Conservation (phyloP, 2,888 invertebrate species). For the Ectropis crepuscularia region DNA sequence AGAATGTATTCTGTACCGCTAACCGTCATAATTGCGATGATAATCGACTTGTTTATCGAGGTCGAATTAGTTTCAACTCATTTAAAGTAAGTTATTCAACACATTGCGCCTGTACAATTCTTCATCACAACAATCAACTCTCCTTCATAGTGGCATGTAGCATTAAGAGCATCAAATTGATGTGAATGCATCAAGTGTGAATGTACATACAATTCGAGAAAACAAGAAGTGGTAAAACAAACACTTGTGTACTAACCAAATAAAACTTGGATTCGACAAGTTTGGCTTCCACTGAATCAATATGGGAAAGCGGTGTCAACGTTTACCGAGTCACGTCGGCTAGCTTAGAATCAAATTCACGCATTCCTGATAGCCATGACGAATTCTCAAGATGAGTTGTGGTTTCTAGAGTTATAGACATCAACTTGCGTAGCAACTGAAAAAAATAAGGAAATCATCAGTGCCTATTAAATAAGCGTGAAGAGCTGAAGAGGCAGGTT, state of each 20-base stretch:
- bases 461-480: slow-evolving; percentile 17
- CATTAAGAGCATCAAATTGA: background rate
- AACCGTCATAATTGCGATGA: slow-evolving; percentile 42
- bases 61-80: slow-evolving; percentile 30
- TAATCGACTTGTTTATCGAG: slow-evolving; percentile 42
- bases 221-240: slow-evolving; percentile 26
- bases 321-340: slow-evolving; percentile 54
- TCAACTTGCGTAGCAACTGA: slow-evolving; percentile 13
- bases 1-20: slow-evolving; percentile 27
- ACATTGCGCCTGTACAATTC: too few species aligned
- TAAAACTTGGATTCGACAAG: slow-evolving; percentile 37
- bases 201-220: background rate
- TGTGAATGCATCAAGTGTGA: background rate
- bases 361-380: slow-evolving; percentile 21
- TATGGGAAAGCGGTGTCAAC: slow-evolving; percentile 49
- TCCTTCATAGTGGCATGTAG: background rate
- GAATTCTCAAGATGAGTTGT: slow-evolving; percentile 5
- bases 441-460: slow-evolving; percentile 23
- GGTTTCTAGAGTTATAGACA: background rate
- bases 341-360: slow-evolving; percentile 13
- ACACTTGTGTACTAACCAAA: slow-evolving; percentile 40
- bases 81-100: slow-evolving; percentile 6
- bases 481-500: slow-evolving; percentile 8
- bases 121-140: too few species aligned
- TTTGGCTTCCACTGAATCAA: slow-evolving; percentile 47